phyloP scores from a whole-genome alignment of 2,888 invertebrate species.

The Blastobasis lacticolella region DNA sequence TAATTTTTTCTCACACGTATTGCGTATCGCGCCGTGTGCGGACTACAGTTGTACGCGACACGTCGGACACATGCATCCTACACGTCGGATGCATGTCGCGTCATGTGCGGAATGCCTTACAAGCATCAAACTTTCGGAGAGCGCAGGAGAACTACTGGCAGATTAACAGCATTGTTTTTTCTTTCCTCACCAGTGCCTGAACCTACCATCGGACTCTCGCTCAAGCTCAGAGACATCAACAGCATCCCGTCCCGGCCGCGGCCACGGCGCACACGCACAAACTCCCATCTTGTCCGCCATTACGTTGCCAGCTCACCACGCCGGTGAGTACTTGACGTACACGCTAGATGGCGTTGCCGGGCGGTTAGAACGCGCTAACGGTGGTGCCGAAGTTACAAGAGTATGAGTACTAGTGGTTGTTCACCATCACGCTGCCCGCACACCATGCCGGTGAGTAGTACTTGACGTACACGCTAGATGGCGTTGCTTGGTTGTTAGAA shows the following conservation, averaged over 20 bases:
- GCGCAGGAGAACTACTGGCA: no score
- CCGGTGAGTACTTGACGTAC: background rate
- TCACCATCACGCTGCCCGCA: constrained; percentile 35
- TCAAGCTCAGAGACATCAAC: constrained; percentile 81
- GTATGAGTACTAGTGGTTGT: constrained; percentile 10
- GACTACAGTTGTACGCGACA: no score
- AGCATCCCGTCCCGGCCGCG: constrained; percentile 47
- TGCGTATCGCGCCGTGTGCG: no score
- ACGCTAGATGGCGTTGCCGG: no score
- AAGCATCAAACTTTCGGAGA: no score
- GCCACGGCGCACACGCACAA: constrained; percentile 42
- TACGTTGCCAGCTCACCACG: constrained; percentile 20
- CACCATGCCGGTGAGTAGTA: background rate
- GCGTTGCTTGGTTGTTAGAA: background rate
- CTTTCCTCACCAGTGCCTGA: constrained; percentile 79
- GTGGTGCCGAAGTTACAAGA: no score
- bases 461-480: background rate
- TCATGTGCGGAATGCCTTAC: no score
- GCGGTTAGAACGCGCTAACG: no score
- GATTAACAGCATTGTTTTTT: background rate
- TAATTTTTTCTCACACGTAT: no score
- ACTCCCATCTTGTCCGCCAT: constrained; percentile 58
- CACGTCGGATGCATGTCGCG: no score
- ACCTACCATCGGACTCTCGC: constrained; percentile 86
- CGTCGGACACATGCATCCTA: no score